Base-by-base conservation (phyloP, 1,140 invertebrate species). In the Sinonovacula constricta region DNA sequence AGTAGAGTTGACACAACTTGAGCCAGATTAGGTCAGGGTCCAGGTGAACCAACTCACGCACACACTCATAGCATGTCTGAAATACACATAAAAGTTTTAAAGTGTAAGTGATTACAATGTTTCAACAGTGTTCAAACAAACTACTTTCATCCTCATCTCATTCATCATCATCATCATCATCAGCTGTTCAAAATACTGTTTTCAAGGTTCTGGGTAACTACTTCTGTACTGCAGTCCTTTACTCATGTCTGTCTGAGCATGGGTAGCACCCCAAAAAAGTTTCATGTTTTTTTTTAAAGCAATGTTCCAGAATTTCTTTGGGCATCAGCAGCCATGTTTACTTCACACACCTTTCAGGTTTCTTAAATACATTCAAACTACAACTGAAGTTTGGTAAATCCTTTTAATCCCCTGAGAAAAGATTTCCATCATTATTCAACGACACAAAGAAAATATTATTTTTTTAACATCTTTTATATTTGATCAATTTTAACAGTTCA, bases 11-110 rank as follows among this genome's bases (percentile, higher is more conserved):
- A 68, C 62, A 81, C 12, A 87, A 26, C 51, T 56, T 67, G 10
- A 87, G 56, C 86, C 86, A 87, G 28, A 87, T 68, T 49, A 72
- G 39, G 59, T 87, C 86, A 28, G 75, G 57, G 33, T 82, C 81
- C 18, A 85, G 57, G 14, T 39, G 1, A 33, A 69, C 67, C 49
- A 87, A 45, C 36, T 63, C 26, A 56, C 65, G 81, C 69, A 83
- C 83, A 12, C 79, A 71, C 31, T 80, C 76, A 26, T 71, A 51
- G 45, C 82, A 72, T 26, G 75, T 71, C 86, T 87, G 76, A 36
- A 77, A 78, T 33, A 69, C 22, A 72, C n/a, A 30, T 24, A 51
- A 28, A 51, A 26, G 3, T 39, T 10, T 22, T 14, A 59, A 14
- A 56, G 15, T 15, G 22, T 33, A 7, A 49, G 26, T 1, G 31